phyloP scores from a whole-genome alignment of 1,140 invertebrate species.

The Hyles euphorbiae region DNA sequence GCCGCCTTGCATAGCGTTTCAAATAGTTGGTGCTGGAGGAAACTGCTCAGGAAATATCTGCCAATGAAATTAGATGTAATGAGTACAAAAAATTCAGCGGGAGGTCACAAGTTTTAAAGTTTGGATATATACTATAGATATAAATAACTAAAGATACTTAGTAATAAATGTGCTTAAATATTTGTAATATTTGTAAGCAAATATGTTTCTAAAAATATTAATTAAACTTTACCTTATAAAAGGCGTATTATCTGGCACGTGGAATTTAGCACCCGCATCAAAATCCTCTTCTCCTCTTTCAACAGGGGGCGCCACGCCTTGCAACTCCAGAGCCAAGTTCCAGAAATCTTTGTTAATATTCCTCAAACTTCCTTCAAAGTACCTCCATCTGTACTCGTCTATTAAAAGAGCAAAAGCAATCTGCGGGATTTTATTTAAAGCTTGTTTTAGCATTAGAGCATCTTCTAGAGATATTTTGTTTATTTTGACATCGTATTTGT shows the following conservation, averaged over 20 bases:
- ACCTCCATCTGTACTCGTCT: conserved; percentile 86
- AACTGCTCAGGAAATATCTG: conserved; percentile 84
- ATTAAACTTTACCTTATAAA: conserved; percentile 77
- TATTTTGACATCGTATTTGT: neutral
- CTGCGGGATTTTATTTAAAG: conserved; percentile 84
- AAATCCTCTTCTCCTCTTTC: conserved; percentile 77
- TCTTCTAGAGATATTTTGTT: conserved; percentile 26
- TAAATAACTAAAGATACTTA: no score
- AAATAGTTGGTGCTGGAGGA: conserved; percentile 87
- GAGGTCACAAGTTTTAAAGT: no score
- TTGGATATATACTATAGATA: no score
- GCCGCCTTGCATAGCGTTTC: conserved; percentile 81
- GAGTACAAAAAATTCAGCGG: no score
- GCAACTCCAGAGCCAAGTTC: conserved; percentile 76
- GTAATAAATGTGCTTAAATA: no score
- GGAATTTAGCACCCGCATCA: conserved; percentile 83
- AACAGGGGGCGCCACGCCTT: conserved; percentile 79
- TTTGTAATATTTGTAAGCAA: no score
- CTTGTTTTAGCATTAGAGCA: conserved; percentile 78
- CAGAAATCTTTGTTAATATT: conserved; percentile 80
- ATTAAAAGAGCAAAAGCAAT: conserved; percentile 84
- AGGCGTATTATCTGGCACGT: conserved; percentile 82
- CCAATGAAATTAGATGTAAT: conserved; percentile 20
- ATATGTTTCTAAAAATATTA: no score
- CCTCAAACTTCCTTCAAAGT: conserved; percentile 79